Evolutionary conservation across 92 coral and sea anemone species (phyloP).

Genomic region (Umimayanthus chanpuru): DNA sequence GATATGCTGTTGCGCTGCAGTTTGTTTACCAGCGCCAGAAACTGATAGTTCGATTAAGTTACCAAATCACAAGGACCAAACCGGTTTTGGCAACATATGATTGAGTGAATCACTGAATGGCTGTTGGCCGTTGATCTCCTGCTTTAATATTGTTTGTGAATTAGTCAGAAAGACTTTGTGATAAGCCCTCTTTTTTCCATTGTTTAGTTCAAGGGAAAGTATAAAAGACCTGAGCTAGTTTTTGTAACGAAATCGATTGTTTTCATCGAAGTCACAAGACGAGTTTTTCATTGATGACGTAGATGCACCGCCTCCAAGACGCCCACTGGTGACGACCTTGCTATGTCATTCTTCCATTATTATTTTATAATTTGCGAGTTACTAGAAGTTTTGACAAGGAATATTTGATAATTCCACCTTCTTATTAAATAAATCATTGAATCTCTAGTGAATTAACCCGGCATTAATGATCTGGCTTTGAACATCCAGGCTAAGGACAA

Average conservation of each 20-base stretch:
- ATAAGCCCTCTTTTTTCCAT: background rate
- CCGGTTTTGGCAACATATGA: background rate
- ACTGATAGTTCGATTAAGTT: background rate
- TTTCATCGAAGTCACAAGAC: conserved; percentile 3
- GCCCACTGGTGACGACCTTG: conserved; percentile 45
- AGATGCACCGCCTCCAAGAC: conserved; percentile 72
- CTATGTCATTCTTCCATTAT: no score
- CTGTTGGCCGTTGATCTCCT: background rate
- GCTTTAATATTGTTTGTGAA: background rate
- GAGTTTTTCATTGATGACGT: conserved; percentile 65
- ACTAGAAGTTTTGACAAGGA: no score
- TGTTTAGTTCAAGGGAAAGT: background rate
- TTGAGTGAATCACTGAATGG: no score
- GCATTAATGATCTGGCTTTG: no score
- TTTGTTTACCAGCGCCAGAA: conserved; percentile 27
- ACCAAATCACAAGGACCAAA: background rate
- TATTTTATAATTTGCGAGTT: no score
- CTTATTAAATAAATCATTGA: no score
- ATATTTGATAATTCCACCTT: no score
- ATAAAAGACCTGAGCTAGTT: background rate
- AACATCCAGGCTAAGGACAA: no score
- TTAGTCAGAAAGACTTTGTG: background rate
- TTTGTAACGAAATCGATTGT: background rate
- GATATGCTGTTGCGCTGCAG: background rate
- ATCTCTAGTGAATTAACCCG: no score